A percentile compares a stretch with the other conserved stretches of the same genome.
phyloP scores from a whole-genome alignment of 1,140 invertebrate genomes.

The Zaprionus ornatus region DNA sequence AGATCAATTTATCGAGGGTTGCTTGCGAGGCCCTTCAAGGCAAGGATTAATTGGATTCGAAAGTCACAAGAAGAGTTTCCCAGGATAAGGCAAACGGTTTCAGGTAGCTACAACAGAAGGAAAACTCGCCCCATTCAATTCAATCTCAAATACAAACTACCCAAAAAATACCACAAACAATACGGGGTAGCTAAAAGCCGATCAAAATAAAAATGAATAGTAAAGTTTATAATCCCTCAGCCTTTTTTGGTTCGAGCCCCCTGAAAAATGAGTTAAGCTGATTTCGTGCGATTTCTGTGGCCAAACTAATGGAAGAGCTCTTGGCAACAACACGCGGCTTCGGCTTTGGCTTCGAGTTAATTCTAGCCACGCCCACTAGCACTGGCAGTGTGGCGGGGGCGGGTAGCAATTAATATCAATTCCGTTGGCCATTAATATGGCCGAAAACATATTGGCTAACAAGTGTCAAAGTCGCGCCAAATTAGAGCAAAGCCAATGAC shows the following conservation, averaged over 20 bases:
- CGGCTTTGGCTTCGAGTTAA: not conserved
- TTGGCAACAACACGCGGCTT: conserved; percentile 23
- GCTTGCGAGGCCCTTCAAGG: not conserved
- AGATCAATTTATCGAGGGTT: conserved; percentile 35
- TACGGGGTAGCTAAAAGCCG: conserved; percentile 15
- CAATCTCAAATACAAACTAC: not conserved
- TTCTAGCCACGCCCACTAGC: conserved; percentile 45
- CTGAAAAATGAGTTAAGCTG: conserved; percentile 70
- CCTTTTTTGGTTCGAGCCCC: conserved; percentile 22
- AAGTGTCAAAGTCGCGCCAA: conserved; percentile 80
- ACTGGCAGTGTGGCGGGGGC: conserved; percentile 10
- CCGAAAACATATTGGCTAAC: conserved; percentile 79
- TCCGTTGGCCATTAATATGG: conserved; percentile 75
- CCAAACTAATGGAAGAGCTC: conserved; percentile 42
- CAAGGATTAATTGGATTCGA: conserved; percentile 54
- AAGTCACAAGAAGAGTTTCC: conserved; percentile 19
- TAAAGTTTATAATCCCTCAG: conserved; percentile 33
- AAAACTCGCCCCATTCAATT: not conserved
- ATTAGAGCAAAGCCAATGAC: conserved; percentile 73
- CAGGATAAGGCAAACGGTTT: not conserved
- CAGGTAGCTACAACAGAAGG: not conserved
- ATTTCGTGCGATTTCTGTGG: conserved; percentile 54
- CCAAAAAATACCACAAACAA: not conserved
- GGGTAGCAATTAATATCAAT: conserved; percentile 77
- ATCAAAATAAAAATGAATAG: conserved; percentile 1